Evolutionary conservation across 1,140 invertebrate species (phyloP), one percentile per base, ranked within the genome.

Genomic region (Microvelia longipes): DNA sequence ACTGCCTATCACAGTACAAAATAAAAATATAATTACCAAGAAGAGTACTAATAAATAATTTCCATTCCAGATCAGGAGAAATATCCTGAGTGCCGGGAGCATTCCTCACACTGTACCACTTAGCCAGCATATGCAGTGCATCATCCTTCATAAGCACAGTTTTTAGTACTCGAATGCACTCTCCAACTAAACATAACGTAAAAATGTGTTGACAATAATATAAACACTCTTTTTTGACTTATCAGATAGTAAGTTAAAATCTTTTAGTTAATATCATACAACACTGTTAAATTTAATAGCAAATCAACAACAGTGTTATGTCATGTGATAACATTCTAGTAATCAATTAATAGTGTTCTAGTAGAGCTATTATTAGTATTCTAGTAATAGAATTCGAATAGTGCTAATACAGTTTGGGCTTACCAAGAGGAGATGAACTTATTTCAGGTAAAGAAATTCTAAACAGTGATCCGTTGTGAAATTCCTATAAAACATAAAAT

Each of bases 21-120:
- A 26, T 50, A 70, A 25, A 68, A 68, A 28, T 13, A 61, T 27
- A 27, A 27, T 26, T 79, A 72, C 85, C 84, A 66, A 85, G 83
- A 0, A 90, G 76, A 26, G 88, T 80, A 15, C 80, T 78, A 1
- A 86, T 83, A 78, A 97, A 96, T 73, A 92, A 83, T 2, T 85
- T 82, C 91, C 93, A 94, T 79, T 96, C 93, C 72, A 90, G 85
- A 73, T 85, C 83, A 0, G 85, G 84, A 30, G 87, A 88, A 64
- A 91, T 83, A 74, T 93, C 88, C 73, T 89, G 85, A 0, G 89
- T 87, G 0, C 93, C 93, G 0, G 92, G 91, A 2, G 91, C 88
- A 83, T 96, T 96, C 66, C 92, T 81, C 0, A 86, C 84, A 0
- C 88, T 86, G 76, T 94, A 96, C 93, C 93, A 96, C 77, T 88